Base-by-base conservation (phyloP, 2,797 vertebrate species). In the Dallia pectoralis region DNA sequence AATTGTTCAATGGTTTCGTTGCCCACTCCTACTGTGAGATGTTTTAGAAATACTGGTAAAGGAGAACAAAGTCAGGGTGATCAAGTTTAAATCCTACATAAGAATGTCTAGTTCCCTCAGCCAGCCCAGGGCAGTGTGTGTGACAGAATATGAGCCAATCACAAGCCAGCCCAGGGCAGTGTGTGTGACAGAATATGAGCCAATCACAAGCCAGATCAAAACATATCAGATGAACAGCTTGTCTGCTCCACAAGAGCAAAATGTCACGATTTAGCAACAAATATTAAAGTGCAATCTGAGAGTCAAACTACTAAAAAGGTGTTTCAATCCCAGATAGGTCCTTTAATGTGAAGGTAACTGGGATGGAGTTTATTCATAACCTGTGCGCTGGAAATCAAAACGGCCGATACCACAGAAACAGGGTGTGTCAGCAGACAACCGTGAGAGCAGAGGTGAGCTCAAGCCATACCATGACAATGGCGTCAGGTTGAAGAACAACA, bases 121-220 rank as follows among this genome's bases (percentile, higher is more conserved):
- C 83, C 88, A 89, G 89, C 88, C 86, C 89, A 89, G 90, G 83
- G 84, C 91, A 93, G 91, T 86, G 87, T n/a, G n/a, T 84, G 90
- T 86, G 85, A 88, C 91, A 92, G 91, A 93, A 90, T 25, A 59
- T 72, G 84, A 90, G 87, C 84, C 87, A 91, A 87, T 86, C 87
- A 59, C 22, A 91, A 90, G 87, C 81, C 75, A 86, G 78, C n/a
- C 86, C 89, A 89, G 90, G 83, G 84, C 91, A 93, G 91, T 86
- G 87, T 86, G 87, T 84, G 90, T 86, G 85, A 88, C 91, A 92
- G 91, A 93, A 90, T 25, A 59, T 72, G 84, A 90, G 87, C 84
- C 87, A 91, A 87, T 86, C 87, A 59, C 22, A 91, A 90, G 87
- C 81, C 75, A 86, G 78, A 82, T 25, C 53, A n/a, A 89, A 83